Evolutionary conservation across 2,113 vertebrate species (phyloP).

Genomic region (Antechinus flavipes): DNA sequence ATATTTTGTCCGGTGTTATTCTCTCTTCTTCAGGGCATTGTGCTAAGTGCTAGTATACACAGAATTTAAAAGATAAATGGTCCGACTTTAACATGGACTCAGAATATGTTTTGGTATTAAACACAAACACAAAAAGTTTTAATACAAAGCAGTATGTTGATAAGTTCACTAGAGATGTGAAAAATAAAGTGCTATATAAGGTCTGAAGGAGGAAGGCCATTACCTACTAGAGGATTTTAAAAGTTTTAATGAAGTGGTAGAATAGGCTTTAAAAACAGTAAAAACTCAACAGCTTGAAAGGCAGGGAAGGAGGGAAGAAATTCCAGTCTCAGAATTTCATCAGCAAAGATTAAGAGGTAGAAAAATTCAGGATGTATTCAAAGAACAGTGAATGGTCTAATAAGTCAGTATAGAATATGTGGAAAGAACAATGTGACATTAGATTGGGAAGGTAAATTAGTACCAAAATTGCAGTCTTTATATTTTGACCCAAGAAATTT

Average conservation of each 20-base stretch:
- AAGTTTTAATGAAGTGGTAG: not conserved
- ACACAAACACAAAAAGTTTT: not conserved
- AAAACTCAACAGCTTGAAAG: not conserved
- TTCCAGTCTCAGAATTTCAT: not conserved
- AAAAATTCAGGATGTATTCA: not conserved
- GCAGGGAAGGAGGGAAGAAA: not conserved
- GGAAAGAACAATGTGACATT: not conserved
- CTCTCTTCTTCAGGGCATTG: not conserved
- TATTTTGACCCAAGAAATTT: not conserved
- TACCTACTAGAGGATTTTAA: not conserved
- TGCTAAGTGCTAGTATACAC: not conserved
- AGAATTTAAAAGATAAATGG: not conserved
- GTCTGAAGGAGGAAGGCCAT: not conserved
- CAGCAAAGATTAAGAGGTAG: not conserved
- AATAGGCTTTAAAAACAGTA: not conserved
- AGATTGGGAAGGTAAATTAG: not conserved
- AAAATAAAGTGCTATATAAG: not conserved
- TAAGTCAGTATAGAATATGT: not conserved
- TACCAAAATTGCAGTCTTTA: not conserved
- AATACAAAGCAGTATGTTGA: not conserved
- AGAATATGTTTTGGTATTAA: not conserved
- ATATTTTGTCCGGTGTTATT: not conserved
- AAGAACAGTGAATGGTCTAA: not conserved
- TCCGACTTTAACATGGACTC: not conserved
- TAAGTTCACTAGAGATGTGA: not conserved